These are phyloP conservation scores for Mantis religiosa DNA, from an alignment of 2,888 invertebrate species.

Conservation along the genomic window DNA sequence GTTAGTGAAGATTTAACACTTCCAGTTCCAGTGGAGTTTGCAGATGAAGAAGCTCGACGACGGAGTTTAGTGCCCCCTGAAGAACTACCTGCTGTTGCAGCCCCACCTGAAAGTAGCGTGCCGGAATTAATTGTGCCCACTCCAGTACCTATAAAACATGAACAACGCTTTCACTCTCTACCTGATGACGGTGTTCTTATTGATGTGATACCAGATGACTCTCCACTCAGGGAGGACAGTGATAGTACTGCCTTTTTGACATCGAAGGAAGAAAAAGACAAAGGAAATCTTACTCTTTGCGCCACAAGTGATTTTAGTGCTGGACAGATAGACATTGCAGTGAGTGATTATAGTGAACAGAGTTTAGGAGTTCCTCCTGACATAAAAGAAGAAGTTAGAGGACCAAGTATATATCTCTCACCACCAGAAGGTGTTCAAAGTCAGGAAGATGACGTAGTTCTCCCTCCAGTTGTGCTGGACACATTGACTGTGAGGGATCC, in stretches of 20 bases:
- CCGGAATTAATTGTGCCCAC: background rate
- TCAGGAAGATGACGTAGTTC: background rate
- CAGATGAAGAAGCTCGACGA: constrained; percentile 59
- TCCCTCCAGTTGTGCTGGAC: background rate
- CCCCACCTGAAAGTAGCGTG: background rate
- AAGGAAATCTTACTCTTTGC: background rate
- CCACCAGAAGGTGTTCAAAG: background rate
- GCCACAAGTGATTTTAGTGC: background rate
- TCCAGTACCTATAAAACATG: background rate
- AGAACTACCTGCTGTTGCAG: background rate
- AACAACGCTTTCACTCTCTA: background rate
- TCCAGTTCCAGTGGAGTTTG: constrained; percentile 74
- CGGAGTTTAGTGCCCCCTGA: constrained; percentile 43
- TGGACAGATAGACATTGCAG: background rate
- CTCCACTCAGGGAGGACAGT: background rate
- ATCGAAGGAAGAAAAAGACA: constrained; percentile 8
- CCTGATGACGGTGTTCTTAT: constrained; percentile 6
- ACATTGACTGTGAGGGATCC: background rate
- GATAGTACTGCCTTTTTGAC: background rate
- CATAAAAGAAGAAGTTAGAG: background rate
- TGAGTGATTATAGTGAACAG: background rate
- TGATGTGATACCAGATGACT: background rate
- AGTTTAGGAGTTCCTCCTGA: background rate
- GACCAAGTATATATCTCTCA: background rate
- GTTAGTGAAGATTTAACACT: constrained; percentile 52